Evolutionary conservation across 53 echinoderm and acorn worm genomes (phyloP).

Genomic region (Temnopleurus reevesii): DNA sequence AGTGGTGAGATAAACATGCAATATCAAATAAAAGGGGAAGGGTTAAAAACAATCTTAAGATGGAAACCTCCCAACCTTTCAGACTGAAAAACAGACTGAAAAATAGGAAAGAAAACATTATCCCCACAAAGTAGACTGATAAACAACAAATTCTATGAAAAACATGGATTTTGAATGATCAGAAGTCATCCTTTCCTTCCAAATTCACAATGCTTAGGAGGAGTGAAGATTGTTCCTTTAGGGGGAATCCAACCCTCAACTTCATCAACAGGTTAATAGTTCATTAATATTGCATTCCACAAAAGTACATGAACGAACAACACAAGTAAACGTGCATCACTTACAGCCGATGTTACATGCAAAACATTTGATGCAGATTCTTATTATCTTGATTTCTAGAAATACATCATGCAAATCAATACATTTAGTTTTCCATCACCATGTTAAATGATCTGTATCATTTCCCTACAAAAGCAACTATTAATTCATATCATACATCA

Average conservation of each 20-base stretch:
- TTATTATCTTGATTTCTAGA: background rate
- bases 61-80: too few species aligned
- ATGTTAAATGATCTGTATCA: background rate
- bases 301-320: background rate
- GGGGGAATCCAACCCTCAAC: too few species aligned
- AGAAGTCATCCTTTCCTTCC: too few species aligned
- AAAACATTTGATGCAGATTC: background rate
- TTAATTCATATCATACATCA: too few species aligned
- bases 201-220: too few species aligned
- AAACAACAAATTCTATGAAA: too few species aligned
- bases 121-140: too few species aligned
- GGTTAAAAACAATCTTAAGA: background rate
- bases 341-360: background rate
- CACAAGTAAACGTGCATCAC: background rate
- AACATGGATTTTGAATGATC: too few species aligned
- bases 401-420: constrained; percentile 2
- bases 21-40: background rate
- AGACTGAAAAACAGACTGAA: too few species aligned
- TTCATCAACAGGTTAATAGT: too few species aligned
- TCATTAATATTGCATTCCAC: background rate
- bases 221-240: too few species aligned
- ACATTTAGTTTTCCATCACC: background rate
- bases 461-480: background rate
- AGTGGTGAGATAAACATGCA: background rate
- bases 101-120: too few species aligned